phyloP scores from a whole-genome alignment of 2,113 vertebrate genomes.

The Zosterops hypoxanthus region DNA sequence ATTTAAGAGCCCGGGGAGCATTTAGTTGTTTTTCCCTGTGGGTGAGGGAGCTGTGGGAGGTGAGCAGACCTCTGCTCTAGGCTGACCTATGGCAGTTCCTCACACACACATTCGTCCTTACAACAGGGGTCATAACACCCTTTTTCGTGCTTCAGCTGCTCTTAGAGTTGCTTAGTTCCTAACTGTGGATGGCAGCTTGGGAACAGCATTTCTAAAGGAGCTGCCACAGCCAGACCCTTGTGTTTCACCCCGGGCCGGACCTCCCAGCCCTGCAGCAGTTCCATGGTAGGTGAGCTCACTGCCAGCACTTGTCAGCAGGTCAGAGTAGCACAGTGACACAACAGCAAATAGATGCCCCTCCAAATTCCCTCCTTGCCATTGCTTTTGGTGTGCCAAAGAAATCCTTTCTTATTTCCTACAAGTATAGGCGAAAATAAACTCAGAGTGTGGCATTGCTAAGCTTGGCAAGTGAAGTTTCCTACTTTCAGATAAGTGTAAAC shows the following conservation, averaged over 20 bases:
- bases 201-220: not conserved
- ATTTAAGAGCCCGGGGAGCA: not conserved
- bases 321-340: not conserved
- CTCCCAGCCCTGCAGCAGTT: too few relatives aligned
- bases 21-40: not conserved
- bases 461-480: not conserved
- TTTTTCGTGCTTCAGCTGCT: not conserved
- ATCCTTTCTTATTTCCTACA: not conserved
- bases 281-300: not conserved
- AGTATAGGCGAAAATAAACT: not conserved
- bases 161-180: not conserved
- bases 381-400: not conserved
- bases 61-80: not conserved
- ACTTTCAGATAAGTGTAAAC: not conserved
- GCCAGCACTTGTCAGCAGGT: not conserved
- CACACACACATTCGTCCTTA: not conserved
- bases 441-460: not conserved
- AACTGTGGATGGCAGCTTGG: not conserved
- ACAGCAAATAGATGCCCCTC: rapidly evolving
- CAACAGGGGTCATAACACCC: too few relatives aligned
- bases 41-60: not conserved
- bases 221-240: rapidly evolving
- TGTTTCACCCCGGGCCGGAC: not conserved
- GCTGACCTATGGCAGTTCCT: not conserved
- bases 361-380: not conserved